phyloP scores from a whole-genome alignment of 2,888 invertebrate genomes.

The Ormyrus rosae region DNA sequence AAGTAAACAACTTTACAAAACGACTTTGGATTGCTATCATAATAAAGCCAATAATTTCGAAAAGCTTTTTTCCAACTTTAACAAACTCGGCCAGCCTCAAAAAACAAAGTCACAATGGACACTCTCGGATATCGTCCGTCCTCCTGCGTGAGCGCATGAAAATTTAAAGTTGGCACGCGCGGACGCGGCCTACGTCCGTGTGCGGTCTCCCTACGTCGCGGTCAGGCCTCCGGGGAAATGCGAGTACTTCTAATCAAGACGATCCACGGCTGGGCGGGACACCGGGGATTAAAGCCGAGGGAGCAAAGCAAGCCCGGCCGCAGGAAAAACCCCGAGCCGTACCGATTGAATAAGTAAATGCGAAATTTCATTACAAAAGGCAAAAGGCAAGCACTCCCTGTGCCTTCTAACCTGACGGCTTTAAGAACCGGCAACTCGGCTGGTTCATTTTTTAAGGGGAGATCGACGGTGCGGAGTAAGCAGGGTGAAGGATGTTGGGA shows the following conservation, averaged over 20 bases:
- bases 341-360: constrained; percentile 49
- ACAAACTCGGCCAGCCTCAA: no score
- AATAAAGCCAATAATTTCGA: no score
- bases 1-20: no score
- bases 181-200: neutral
- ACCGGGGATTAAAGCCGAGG: constrained; percentile 40
- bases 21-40: no score
- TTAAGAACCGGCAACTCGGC: no score
- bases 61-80: no score
- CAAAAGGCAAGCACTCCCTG: neutral
- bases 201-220: constrained; percentile 45
- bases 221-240: constrained; percentile 56
- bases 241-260: constrained; percentile 57
- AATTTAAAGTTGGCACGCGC: constrained; percentile 49
- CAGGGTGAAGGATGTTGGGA: no score
- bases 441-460: no score
- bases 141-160: constrained; percentile 5
- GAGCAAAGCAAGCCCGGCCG: neutral
- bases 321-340: constrained; percentile 25
- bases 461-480: no score
- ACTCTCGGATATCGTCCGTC: no score
- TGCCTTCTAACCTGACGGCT: no score
- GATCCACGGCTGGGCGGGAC: constrained; percentile 35
- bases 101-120: no score
- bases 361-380: constrained; percentile 44